These are phyloP conservation scores for Barnardius zonarius DNA, from an alignment of 2,113 vertebrate species.

Conservation along the genomic window DNA sequence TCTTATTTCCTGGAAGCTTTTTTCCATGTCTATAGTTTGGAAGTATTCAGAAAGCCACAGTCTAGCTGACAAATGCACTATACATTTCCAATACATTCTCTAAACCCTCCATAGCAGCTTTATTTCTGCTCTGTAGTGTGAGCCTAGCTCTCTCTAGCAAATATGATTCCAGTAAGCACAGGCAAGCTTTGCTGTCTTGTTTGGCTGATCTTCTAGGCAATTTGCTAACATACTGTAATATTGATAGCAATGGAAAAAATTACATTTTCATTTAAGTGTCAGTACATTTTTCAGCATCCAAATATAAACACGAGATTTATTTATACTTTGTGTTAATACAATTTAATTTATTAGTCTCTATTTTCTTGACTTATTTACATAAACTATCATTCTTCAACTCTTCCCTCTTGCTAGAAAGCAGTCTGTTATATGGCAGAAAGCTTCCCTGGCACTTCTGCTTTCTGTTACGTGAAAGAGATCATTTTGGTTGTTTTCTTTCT, in stretches of 20 bases:
- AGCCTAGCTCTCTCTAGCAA: not conserved
- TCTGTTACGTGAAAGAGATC: not conserved
- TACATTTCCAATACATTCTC: not conserved
- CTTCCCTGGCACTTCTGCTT: not conserved
- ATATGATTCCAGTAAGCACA: not conserved
- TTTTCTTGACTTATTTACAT: not conserved
- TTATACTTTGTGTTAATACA: not conserved
- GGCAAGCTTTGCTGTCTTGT: not conserved
- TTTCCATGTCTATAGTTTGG: not conserved
- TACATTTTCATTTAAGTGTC: not conserved
- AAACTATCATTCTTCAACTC: not conserved
- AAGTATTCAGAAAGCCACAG: conserved; percentile 29
- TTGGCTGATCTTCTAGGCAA: not conserved
- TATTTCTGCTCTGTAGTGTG: not conserved
- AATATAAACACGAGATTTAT: not conserved
- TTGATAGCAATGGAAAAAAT: not conserved
- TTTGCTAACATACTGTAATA: not conserved
- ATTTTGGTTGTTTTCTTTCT: not conserved
- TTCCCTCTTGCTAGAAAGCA: not conserved
- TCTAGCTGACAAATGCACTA: not conserved
- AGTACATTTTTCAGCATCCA: not conserved
- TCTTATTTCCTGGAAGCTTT: conserved; percentile 32
- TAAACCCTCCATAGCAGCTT: not conserved
- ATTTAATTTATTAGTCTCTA: not conserved
- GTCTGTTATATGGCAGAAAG: not conserved